Percentiles rank a stretch among this genome's conserved stretches.
Evolutionary conservation across 2,888 invertebrate genomes (phyloP).

Genomic region (Dichetophora obliterata): DNA sequence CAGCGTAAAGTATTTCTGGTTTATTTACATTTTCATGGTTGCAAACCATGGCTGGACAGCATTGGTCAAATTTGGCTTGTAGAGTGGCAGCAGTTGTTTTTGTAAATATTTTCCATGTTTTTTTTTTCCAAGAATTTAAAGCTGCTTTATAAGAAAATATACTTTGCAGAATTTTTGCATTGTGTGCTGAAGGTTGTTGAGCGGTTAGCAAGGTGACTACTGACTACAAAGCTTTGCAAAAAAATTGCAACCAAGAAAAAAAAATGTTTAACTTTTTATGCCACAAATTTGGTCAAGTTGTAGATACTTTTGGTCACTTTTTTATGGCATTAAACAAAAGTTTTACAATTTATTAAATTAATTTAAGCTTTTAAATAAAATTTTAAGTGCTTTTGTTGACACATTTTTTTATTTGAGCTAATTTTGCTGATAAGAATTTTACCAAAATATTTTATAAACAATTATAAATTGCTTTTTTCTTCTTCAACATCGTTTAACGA

Average conservation of each 20-base stretch:
- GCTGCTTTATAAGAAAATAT: no score
- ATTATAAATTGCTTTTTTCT: not conserved
- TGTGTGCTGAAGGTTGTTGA: no score
- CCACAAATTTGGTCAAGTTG: not conserved
- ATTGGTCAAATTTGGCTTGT: not conserved
- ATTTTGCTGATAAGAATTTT: not conserved
- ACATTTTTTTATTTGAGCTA: not conserved
- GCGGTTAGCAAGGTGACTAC: no score
- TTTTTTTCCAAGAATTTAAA: not conserved
- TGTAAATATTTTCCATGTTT: not conserved
- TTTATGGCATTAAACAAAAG: not conserved
- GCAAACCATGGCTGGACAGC: constrained; percentile 3
- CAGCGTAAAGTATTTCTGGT: not conserved
- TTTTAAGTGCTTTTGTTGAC: not conserved
- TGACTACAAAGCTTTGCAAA: not conserved
- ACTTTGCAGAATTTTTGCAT: no score
- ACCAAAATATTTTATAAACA: no score
- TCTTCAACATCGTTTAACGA: not conserved
- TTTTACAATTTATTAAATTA: not conserved
- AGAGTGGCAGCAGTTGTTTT: not conserved
- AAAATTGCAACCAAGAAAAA: not conserved
- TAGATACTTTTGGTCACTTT: not conserved
- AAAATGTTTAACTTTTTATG: not conserved
- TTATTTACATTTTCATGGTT: constrained; percentile 29
- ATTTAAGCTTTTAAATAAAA: no score